Base-by-base conservation (phyloP, 1,140 invertebrate genomes). In the Anastatus disparis region DNA sequence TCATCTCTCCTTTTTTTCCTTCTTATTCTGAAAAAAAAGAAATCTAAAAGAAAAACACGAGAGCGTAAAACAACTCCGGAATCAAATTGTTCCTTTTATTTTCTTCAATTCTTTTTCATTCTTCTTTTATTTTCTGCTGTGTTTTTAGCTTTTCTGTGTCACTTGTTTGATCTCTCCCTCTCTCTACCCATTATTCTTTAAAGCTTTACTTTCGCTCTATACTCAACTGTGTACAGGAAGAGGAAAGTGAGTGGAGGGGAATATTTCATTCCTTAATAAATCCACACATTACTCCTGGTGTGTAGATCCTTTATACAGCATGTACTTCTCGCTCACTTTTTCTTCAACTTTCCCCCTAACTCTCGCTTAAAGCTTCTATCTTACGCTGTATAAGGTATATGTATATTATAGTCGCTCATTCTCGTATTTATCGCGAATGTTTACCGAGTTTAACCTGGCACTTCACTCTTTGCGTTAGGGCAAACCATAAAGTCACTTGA, bases 111-210 rank as follows among this genome's bases (percentile, higher is more conserved):
- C n/a, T 29, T 31, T 29, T 50, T 63, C 9, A 31, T 17, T 48
- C 44, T 24, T 17, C 20, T n/a, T 31, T 3, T 10, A 24, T 26
- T 4, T 15, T 4, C 26, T 48, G 10, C 24, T 9, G 20, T 24
- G 6, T 0, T 9, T 24, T 24, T n/a, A 1, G 24, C 24, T 26
- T 10, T 3, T 7, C 20, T 13, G 46, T 52, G 48, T 66, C 26
- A 66, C 52, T 66, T 31, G 63, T 66, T 66, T 46, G 52, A 56
- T 46, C 48, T 64, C 48, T 35, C n/a, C n/a, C n/a, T n/a, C 48
- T 40, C 31, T 27, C 24, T n/a, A 24, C 26, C 46, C 27, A 64
- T 64, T 52, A 64, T 52, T 62, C 44, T 20, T 15, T 9, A n/a
- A n/a, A n/a, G n/a, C n/a, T n/a, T n/a, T n/a, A n/a, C n/a, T n/a